These are phyloP conservation scores for Tethea ocularis DNA, from an alignment of 2,888 invertebrate genomes.

Conservation along the genomic window DNA sequence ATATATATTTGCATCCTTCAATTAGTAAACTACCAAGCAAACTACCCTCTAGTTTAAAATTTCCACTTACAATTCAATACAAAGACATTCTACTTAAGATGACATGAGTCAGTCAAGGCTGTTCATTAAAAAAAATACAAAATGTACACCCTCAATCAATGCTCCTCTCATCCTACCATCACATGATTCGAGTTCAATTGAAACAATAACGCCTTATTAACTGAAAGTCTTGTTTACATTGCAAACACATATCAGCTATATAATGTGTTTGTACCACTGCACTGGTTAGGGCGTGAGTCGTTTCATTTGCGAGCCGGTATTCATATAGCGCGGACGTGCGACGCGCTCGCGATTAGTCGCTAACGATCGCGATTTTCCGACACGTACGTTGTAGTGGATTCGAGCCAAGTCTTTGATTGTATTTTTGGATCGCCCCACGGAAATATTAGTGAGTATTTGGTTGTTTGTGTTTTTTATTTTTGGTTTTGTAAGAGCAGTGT, in stretches of 20 bases:
- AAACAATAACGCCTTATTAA: slow-evolving; percentile 6
- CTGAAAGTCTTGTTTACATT: slow-evolving; percentile 10
- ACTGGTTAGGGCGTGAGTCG: background rate
- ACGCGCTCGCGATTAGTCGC: background rate
- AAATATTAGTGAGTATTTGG: slow-evolving; percentile 8
- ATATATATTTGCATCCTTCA: too few relatives aligned
- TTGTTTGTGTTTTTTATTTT: background rate
- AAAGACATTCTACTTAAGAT: too few relatives aligned
- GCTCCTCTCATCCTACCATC: background rate
- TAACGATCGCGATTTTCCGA: background rate
- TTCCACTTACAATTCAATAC: too few relatives aligned
- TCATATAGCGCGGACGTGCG: background rate
- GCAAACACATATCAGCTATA: slow-evolving; percentile 5
- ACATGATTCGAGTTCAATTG: slow-evolving; percentile 20
- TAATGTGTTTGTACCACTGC: background rate
- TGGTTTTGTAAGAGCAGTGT: background rate
- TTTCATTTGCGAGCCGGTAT: background rate
- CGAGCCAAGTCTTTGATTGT: slow-evolving; percentile 11
- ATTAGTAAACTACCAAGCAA: too few relatives aligned
- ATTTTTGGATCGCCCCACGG: slow-evolving; percentile 12
- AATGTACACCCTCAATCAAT: background rate
- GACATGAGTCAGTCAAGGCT: too few relatives aligned
- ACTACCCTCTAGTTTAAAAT: too few relatives aligned
- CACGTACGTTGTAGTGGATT: slow-evolving; percentile 1
- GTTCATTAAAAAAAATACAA: background rate